Evolutionary conservation across 37 sponge, comb jelly and placozoan genomes (phyloP).

Genomic region (Bolinopsis microptera): DNA sequence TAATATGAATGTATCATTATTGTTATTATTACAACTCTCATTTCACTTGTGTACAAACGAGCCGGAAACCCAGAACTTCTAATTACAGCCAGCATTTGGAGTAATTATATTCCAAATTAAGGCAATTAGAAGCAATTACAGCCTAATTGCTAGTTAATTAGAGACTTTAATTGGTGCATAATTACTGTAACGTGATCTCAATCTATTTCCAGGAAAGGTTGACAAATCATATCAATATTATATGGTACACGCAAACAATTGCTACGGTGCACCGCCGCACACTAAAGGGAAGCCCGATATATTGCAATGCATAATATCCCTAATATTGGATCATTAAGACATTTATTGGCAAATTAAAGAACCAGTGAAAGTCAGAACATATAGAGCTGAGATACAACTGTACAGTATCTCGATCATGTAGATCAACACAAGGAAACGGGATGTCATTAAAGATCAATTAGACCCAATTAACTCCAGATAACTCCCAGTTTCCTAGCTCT

Average conservation of each 20-base stretch:
- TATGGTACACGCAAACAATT: not conserved
- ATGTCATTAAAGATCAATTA: not conserved
- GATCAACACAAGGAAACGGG: not conserved
- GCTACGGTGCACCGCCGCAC: not conserved
- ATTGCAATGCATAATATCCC: not conserved
- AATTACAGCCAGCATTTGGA: not conserved
- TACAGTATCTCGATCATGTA: not conserved
- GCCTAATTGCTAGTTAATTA: constrained; percentile 16
- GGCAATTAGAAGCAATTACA: constrained; percentile 47
- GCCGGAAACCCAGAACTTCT: not conserved
- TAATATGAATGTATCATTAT: not conserved
- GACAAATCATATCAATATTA: not conserved
- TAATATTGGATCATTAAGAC: not conserved
- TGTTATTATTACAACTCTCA: not conserved
- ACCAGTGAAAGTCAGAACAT: not conserved
- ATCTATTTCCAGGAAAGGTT: not conserved
- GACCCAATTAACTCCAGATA: not conserved
- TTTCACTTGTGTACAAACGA: not conserved
- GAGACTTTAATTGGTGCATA: constrained; percentile 18
- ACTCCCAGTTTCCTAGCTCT: not conserved
- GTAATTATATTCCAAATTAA: constrained; percentile 28
- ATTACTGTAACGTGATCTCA: constrained; percentile 9
- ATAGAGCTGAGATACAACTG: not conserved
- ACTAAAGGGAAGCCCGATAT: not conserved
- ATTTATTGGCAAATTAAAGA: not conserved